Percentiles rank a stretch among this genome's conserved stretches.
phyloP scores from a whole-genome alignment of 1,140 invertebrate species.

The Acyrthosiphon pisum region DNA sequence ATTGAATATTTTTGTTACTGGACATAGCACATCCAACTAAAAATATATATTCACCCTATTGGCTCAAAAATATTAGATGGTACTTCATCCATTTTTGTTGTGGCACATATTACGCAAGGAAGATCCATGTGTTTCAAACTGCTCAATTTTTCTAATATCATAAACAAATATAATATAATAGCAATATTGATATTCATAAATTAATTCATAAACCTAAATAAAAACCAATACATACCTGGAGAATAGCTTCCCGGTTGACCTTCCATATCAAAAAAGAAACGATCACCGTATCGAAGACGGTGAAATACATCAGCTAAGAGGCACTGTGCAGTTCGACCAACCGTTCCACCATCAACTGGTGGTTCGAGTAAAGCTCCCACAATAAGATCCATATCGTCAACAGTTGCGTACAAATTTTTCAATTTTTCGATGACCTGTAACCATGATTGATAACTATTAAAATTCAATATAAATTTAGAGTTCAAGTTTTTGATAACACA shows the following conservation, averaged over 20 bases:
- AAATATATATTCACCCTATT: neutral
- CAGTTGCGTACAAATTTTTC: slow-evolving; percentile 67
- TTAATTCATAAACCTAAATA: neutral
- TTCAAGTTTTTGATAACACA: too few species aligned
- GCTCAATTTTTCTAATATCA: neutral
- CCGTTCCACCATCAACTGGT: slow-evolving; percentile 70
- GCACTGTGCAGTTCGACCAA: slow-evolving; percentile 86
- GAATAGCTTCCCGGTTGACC: slow-evolving; percentile 77
- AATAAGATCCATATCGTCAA: slow-evolving; percentile 82
- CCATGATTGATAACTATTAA: neutral
- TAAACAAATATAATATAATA: neutral
- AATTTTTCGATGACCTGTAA: slow-evolving; percentile 65
- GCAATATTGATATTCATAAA: neutral
- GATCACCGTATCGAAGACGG: slow-evolving; percentile 75
- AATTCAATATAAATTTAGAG: too few species aligned
- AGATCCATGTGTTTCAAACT: neutral
- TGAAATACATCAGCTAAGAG: slow-evolving; percentile 85
- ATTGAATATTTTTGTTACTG: neutral
- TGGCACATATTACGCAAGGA: neutral
- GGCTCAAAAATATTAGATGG: neutral
- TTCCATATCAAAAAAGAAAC: slow-evolving; percentile 79
- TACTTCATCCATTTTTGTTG: neutral
- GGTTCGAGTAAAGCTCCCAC: slow-evolving; percentile 80
- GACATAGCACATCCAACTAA: neutral
- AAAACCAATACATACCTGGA: slow-evolving; percentile 66